Base-by-base conservation (phyloP, 1,140 invertebrate species). In the Euschistus heros region DNA sequence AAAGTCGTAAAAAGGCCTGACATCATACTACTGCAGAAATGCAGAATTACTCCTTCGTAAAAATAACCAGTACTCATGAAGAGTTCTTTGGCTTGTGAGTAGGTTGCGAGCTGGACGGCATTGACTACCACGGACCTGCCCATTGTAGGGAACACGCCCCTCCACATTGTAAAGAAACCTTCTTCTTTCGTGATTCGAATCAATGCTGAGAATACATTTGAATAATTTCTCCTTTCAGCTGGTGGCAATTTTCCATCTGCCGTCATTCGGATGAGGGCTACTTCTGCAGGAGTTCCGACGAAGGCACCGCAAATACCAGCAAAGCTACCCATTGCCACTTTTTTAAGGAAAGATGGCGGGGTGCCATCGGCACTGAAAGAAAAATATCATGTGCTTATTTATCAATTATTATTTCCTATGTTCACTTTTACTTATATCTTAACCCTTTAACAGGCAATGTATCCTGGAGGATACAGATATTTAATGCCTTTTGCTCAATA, bases 21-120 rank as follows among this genome's bases (percentile, higher is more conserved):
- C 68, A 98, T 89, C 95, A 99, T 99, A 66, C 93, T 96, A 62
- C 93, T 89, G 60, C 80, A 82, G 78, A 99, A 99, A 79, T 99
- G 96, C 52, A 93, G 80, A 68, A 85, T 77, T 68, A 98, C 90
- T 69, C 91, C 91, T 69, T 98, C 94, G 15, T 83, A 72, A 70
- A 98, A 92, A 74, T 89, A 86, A 6, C 87, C 80, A 67, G 80
- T 81, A 42, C 75, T 70, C 42, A 86, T 65, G 14, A 86, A 75
- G 6, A 78, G 66, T 73, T 89, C 79, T 77, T 92, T 92, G 1
- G 88, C 86, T 80, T 99, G 96, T 15, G 94, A 95, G 76, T 99
- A 99, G 8, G 93, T 94, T 37, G 93, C 92, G 63, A 99, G 79
- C 75, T 99, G 96, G 18, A 95, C 94, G 50, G 91, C 94, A 79